Percentiles rank a stretch among this genome's conserved stretches.
phyloP scores from a whole-genome alignment of 2,888 invertebrate species.

The Creontiades dilutus region DNA sequence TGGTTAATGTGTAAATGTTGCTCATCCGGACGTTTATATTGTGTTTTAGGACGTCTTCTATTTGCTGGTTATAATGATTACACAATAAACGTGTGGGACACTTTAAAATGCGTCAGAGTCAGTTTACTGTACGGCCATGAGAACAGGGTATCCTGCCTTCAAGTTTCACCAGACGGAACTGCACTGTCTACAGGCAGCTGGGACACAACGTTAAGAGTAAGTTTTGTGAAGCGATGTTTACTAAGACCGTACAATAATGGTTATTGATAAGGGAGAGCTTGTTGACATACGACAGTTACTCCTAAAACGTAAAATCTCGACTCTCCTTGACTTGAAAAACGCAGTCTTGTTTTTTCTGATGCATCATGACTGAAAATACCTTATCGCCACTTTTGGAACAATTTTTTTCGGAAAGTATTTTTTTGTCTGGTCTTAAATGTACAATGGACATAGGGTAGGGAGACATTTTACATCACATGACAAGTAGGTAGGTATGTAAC shows the following conservation, averaged over 20 bases:
- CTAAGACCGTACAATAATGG: too few species aligned
- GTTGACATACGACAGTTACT: neutral
- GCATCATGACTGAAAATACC: too few species aligned
- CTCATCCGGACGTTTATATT: neutral
- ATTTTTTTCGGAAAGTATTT: too few species aligned
- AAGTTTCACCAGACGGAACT: conserved; percentile 98
- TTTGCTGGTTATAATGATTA: conserved; percentile 99
- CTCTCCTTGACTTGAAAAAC: neutral
- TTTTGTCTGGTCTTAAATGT: too few species aligned
- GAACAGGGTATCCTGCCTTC: conserved; percentile 94
- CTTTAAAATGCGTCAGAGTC: conserved; percentile 93
- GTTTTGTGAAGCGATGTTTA: neutral
- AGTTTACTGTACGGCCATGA: conserved; percentile 97
- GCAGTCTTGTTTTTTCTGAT: too few species aligned
- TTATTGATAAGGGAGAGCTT: too few species aligned
- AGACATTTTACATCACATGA: too few species aligned
- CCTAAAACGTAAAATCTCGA: neutral
- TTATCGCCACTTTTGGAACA: too few species aligned
- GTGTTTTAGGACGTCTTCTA: conserved; percentile 87
- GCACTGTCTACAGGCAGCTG: conserved; percentile 98
- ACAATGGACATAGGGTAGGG: too few species aligned
- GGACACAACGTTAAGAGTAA: conserved; percentile 93
- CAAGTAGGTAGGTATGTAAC: too few species aligned
- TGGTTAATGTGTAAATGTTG: too few species aligned
- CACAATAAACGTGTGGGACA: conserved; percentile 99